Base-by-base conservation (phyloP, 1,140 invertebrate genomes). In the Aricia agestis region DNA sequence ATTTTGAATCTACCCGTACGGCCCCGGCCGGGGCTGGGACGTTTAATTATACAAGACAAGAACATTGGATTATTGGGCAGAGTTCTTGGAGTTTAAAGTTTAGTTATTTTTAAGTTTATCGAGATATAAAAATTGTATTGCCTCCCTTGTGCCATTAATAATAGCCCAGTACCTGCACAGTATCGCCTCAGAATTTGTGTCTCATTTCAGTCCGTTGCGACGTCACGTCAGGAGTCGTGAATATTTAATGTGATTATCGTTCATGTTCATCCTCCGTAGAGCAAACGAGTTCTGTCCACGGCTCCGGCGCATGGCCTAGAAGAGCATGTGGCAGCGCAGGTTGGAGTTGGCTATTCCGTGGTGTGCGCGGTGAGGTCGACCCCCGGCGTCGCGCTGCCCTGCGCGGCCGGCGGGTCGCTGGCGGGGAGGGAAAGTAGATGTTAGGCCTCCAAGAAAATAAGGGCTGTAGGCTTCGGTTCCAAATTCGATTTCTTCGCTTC, bases 401-500 rank as follows among this genome's bases (percentile, higher is more conserved):
- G 93, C 93, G 93, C 94, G 89, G 93, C 92, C 89, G 88, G 90
- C 75, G 94, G 94, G 92, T 95, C 94, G 93, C 94, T 95, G 94
- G 94, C 94, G 94, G 94, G 94, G 94, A 95, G 94, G 94, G 94
- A 94, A 89, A 95, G 94, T 94, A 94, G 94, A 94, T 96, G 95
- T 96, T 96, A 96, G 94, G 95, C 95, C 93, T 97, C 96, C 92
- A 97, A 91, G 92, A 97, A 97, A 90, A 97, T 97, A 65, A 97
- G 92, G 68, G 96, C 96, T 79, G 96, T 97, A 74, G 96, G 96
- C 92, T 97, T 97, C 77, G 96, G 96, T 92, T 97, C 96, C 82
- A 97, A 93, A 88, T 97, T 97, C 79, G 96, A 97, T 90, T 97
- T 97, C 89, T 97, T 97, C 74, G 96, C 95, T 90, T 98, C 97